A percentile compares a stretch with the other conserved stretches of the same genome.
These are phyloP conservation scores for Hemithea aestivaria DNA, from an alignment of 2,888 invertebrate genomes.

Conservation along the genomic window DNA sequence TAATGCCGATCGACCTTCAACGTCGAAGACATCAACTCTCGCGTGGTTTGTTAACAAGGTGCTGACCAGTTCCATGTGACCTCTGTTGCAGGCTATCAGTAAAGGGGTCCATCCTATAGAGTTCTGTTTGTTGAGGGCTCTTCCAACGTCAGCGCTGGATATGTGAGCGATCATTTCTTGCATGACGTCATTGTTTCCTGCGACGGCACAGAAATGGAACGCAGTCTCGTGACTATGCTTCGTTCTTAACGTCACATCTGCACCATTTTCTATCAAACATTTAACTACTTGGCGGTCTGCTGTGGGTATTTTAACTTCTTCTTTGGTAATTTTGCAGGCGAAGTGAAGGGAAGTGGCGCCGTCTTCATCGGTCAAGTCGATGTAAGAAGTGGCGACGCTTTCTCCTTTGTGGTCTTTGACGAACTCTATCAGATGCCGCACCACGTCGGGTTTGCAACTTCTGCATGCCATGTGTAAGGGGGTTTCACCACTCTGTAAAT, in stretches of 20 bases:
- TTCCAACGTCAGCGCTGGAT: constrained; percentile 92
- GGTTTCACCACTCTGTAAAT: constrained; percentile 91
- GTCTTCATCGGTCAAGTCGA: constrained; percentile 93
- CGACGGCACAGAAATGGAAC: constrained; percentile 96
- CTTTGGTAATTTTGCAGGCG: constrained; percentile 92
- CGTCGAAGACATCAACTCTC: constrained; percentile 98
- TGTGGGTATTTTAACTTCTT: constrained; percentile 85
- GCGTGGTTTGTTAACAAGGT: constrained; percentile 96
- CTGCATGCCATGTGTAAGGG: constrained; percentile 96
- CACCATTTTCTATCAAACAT: constrained; percentile 93
- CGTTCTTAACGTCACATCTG: constrained; percentile 91
- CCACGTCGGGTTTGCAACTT: constrained; percentile 91
- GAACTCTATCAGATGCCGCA: constrained; percentile 90
- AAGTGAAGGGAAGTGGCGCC: constrained; percentile 97
- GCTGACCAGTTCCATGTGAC: constrained; percentile 95
- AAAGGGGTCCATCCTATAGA: constrained; percentile 98
- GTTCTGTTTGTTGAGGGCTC: constrained; percentile 96
- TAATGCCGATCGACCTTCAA: constrained; percentile 95
- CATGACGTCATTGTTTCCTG: constrained; percentile 97
- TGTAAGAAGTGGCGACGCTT: constrained; percentile 89
- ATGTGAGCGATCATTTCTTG: constrained; percentile 96
- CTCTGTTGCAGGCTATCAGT: constrained; percentile 96
- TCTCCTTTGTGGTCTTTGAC: constrained; percentile 87
- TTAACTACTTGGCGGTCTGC: constrained; percentile 93
- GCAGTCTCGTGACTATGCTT: constrained; percentile 94